Conservation (phyloP, 2,113 vertebrate species). For the Vombatus ursinus region DNA sequence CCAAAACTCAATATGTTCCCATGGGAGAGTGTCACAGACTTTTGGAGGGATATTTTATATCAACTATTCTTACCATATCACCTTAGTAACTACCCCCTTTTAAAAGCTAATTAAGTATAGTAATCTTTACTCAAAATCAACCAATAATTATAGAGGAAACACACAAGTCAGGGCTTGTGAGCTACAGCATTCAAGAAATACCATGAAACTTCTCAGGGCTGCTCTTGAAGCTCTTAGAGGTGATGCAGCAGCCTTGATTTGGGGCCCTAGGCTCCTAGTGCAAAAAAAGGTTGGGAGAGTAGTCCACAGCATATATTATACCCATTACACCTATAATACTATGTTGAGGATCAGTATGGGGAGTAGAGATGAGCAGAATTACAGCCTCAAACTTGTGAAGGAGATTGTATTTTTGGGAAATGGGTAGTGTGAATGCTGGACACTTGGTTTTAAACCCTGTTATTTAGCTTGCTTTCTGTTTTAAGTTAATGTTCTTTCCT, state of each 20-base stretch:
- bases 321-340: not conserved
- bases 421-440: not conserved
- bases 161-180: not conserved
- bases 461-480: not conserved
- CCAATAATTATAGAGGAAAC: not conserved
- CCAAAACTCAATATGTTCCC: not conserved
- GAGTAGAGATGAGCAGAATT: not conserved
- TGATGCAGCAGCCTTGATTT: not conserved
- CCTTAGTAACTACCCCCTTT: not conserved
- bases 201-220: not conserved
- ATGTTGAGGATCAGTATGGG: no score
- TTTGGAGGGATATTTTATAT: no score
- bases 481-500: not conserved
- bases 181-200: not conserved
- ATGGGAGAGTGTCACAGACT: not conserved
- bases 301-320: not conserved
- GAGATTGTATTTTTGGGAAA: not conserved
- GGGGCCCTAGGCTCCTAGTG: not conserved
- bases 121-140: not conserved
- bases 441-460: not conserved
- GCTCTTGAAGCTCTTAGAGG: not conserved
- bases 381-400: not conserved
- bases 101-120: not conserved
- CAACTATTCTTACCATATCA: not conserved
- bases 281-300: not conserved